These are phyloP conservation scores for Chloroceryle inda DNA, from an alignment of 2,797 vertebrate genomes.

Conservation along the genomic window DNA sequence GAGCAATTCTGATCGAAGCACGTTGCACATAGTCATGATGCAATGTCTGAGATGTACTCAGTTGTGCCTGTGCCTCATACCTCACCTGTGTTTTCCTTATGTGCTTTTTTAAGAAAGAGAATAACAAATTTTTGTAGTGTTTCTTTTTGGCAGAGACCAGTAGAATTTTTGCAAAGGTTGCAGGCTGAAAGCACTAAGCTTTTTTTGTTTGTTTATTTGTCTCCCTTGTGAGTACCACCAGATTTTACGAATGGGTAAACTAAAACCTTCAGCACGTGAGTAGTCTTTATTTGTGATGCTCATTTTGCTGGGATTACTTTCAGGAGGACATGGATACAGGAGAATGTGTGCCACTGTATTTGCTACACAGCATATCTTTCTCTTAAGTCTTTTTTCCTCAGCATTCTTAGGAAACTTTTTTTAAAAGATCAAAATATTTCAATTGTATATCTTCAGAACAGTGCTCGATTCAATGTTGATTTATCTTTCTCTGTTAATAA, in stretches of 20 bases:
- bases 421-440: neutral
- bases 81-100: neutral
- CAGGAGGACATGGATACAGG: neutral
- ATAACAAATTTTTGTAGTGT: neutral
- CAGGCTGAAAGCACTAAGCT: neutral
- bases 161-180: neutral
- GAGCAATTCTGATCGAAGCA: neutral
- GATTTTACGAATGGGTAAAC: conserved; percentile 1
- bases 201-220: neutral
- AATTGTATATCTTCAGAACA: neutral
- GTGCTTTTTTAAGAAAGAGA: neutral
- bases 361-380: neutral
- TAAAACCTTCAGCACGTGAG: neutral
- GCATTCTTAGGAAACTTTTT: neutral
- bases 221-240: neutral
- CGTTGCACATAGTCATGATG: neutral
- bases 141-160: neutral
- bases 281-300: neutral
- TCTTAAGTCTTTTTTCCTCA: neutral
- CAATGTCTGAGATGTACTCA: neutral
- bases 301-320: neutral
- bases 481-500: neutral
- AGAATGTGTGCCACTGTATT: neutral
- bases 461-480: neutral
- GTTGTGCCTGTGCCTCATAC: neutral